Percentiles rank a stretch among this genome's conserved stretches.
Conservation (phyloP, 53 echinoderm and acorn worm species). For the Hippasteria phrygiana region DNA sequence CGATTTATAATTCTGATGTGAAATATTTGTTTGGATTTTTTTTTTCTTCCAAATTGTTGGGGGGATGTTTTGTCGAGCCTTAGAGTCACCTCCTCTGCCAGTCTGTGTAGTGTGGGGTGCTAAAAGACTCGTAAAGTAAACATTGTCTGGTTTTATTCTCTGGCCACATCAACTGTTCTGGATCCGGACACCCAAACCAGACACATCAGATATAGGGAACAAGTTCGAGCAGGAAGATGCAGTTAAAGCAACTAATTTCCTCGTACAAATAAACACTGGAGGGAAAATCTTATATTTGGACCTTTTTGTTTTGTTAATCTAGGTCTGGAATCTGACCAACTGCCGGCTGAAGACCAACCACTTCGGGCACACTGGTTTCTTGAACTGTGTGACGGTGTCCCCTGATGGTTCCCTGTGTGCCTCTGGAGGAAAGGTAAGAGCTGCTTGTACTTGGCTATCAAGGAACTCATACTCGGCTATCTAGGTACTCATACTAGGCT, state of each 20-base stretch:
- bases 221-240: too few species aligned
- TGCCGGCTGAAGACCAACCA: constrained; percentile 99
- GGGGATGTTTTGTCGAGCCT: constrained; percentile 19
- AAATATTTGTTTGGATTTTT: too few species aligned
- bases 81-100: constrained; percentile 53
- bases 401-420: constrained; percentile 99
- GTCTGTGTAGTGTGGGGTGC: constrained; percentile 60
- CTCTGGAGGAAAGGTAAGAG: constrained; percentile 95
- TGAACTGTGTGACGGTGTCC: constrained; percentile 97
- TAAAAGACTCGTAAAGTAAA: constrained; percentile 62
- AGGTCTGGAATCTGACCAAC: constrained; percentile 99
- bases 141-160: constrained; percentile 66
- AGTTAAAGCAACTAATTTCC: too few species aligned
- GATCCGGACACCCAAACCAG: constrained; percentile 70
- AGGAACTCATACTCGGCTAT: neutral
- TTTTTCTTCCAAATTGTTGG: neutral
- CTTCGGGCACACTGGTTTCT: constrained; percentile 80
- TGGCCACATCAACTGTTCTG: constrained; percentile 61
- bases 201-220: constrained; percentile 23
- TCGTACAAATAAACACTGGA: neutral
- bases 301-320: neutral
- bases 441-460: neutral
- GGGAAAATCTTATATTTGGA: neutral
- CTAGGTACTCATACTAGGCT: too few species aligned
- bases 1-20: too few species aligned